A percentile compares a stretch with the other conserved stretches of the same genome.
Conservation (phyloP, 2,113 vertebrate species). For the Mellivora capensis region DNA sequence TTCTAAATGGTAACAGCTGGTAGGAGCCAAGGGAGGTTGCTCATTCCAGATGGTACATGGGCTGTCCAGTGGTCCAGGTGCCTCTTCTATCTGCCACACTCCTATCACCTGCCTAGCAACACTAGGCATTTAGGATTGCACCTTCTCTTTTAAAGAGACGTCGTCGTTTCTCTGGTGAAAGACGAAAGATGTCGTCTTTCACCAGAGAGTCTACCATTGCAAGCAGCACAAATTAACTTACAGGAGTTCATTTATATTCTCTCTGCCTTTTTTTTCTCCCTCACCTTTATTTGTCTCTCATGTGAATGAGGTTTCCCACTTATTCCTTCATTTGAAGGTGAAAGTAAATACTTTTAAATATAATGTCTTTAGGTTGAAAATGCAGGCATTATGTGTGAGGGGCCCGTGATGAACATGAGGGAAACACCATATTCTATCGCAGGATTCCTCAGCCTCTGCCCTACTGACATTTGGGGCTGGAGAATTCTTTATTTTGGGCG, state of each 20-base stretch:
- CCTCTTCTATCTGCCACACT: not conserved
- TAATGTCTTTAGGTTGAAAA: not conserved
- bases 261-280: not conserved
- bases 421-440: not conserved
- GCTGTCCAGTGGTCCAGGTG: not conserved
- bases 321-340: not conserved
- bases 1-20: not conserved
- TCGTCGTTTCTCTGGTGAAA: no score
- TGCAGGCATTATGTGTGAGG: not conserved
- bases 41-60: not conserved
- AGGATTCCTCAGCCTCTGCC: not conserved
- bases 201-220: not conserved
- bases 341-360: not conserved
- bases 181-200: not conserved
- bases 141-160: not conserved
- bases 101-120: not conserved
- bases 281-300: not conserved
- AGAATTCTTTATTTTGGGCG: not conserved
- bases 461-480: not conserved
- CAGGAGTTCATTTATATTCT: not conserved
- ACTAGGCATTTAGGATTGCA: not conserved
- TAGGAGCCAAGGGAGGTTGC: not conserved
- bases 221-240: not conserved
- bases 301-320: not conserved
- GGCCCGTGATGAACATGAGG: not conserved